Conservation (phyloP, 2,888 invertebrate genomes). For the Tenthredo distinguenda region DNA sequence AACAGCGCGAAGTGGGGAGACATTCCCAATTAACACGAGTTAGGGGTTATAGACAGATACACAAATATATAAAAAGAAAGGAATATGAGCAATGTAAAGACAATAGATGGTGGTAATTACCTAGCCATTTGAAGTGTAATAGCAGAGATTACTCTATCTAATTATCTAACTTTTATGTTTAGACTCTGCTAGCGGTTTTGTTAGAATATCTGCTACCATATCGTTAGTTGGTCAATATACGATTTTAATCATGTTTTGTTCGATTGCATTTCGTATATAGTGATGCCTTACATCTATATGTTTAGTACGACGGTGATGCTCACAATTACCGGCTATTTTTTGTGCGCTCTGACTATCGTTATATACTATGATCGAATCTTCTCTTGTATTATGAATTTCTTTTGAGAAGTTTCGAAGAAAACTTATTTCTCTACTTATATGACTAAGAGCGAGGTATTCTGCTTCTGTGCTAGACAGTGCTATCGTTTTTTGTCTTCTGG, state of each 20-base stretch:
- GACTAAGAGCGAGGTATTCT: background rate
- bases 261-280: background rate
- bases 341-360: conserved; percentile 64
- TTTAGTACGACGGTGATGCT: conserved; percentile 57
- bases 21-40: no score
- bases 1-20: no score
- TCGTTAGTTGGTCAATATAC: conserved; percentile 59
- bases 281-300: conserved; percentile 6
- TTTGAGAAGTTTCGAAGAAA: background rate
- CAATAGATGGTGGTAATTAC: no score
- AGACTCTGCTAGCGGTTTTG: conserved; percentile 47
- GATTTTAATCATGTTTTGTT: conserved; percentile 63
- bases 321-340: conserved; percentile 45
- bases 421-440: background rate
- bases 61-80: no score
- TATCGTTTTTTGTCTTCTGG: background rate
- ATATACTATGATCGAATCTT: conserved; percentile 10
- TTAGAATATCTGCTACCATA: conserved; percentile 64
- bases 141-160: no score
- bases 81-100: no score
- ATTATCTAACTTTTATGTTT: background rate
- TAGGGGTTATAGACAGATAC: no score
- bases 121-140: no score
- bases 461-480: background rate
- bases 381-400: background rate